Percentiles rank a stretch among this genome's conserved stretches.
These are phyloP conservation scores for Drosophila lacicola DNA, from an alignment of 2,888 invertebrate species.

Conservation along the genomic window DNA sequence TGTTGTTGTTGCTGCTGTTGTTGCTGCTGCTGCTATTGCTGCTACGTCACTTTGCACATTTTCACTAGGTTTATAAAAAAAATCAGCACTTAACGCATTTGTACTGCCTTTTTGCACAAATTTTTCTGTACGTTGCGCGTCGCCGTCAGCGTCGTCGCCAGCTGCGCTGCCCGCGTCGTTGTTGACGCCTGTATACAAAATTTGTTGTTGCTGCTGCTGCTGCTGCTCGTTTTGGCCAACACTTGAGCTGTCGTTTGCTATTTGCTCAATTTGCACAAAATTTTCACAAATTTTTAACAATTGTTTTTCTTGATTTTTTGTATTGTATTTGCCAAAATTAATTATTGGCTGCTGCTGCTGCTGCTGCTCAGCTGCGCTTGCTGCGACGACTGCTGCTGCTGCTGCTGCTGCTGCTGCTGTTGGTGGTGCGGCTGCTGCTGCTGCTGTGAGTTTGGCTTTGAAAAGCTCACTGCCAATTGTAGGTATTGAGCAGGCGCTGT, in stretches of 20 bases:
- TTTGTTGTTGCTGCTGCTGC: slow-evolving; percentile 22
- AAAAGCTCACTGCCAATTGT: slow-evolving; percentile 75
- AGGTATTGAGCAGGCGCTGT: slow-evolving; percentile 69
- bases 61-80: slow-evolving; percentile 66
- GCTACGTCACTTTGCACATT: slow-evolving; percentile 66
- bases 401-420: slow-evolving; percentile 43
- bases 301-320: slow-evolving; percentile 30
- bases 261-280: slow-evolving; percentile 20
- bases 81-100: slow-evolving; percentile 60
- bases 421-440: slow-evolving; percentile 46
- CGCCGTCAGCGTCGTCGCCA: slow-evolving; percentile 41
- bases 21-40: slow-evolving; percentile 22
- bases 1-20: slow-evolving; percentile 28
- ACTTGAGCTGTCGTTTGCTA: slow-evolving; percentile 3
- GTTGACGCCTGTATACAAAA: slow-evolving; percentile 40
- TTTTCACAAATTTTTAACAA: slow-evolving; percentile 36
- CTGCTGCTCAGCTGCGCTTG: slow-evolving; percentile 76
- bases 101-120: slow-evolving; percentile 70
- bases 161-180: slow-evolving; percentile 43
- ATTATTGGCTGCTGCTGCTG: slow-evolving; percentile 55
- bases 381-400: slow-evolving; percentile 70
- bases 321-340: slow-evolving; percentile 30
- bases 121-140: slow-evolving; percentile 73
- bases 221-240: slow-evolving; percentile 4
- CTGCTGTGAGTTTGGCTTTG: slow-evolving; percentile 70